Evolutionary conservation across 30 jellyfish, hydroid and myxozoan genomes (phyloP).

Genomic region (Phacellophora camtschatica): DNA sequence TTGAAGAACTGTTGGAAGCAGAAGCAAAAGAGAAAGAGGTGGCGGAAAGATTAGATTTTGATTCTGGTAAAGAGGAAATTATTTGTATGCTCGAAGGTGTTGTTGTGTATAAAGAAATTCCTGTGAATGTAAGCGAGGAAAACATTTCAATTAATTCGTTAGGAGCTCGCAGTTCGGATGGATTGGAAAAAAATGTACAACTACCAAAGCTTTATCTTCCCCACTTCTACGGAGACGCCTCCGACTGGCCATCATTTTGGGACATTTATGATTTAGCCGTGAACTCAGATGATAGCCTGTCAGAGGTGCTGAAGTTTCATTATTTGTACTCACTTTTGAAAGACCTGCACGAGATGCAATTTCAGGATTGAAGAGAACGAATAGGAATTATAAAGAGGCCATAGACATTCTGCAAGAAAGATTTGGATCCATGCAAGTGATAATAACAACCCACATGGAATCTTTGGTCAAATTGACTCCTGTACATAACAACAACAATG

Average conservation of each 20-base stretch:
- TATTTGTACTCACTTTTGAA: background rate
- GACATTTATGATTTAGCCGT: background rate
- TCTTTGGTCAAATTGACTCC: background rate
- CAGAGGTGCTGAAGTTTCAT: background rate
- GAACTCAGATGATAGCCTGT: background rate
- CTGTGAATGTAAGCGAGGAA: no score
- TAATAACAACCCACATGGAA: conserved; percentile 8
- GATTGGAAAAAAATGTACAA: no score
- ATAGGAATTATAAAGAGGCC: conserved; percentile 1
- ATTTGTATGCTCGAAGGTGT: no score
- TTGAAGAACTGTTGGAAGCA: no score
- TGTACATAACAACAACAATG: background rate
- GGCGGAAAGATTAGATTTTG: no score
- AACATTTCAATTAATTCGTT: no score
- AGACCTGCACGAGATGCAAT: background rate
- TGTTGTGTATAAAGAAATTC: no score
- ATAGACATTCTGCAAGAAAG: background rate
- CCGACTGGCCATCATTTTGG: background rate
- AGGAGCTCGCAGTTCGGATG: no score
- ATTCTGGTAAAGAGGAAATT: no score
- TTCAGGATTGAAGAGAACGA: background rate
- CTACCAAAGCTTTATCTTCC: background rate
- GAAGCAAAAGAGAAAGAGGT: no score
- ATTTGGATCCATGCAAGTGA: background rate
- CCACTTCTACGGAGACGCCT: background rate